A percentile compares a stretch with the other conserved stretches of the same genome.
phyloP scores from a whole-genome alignment of 2,113 vertebrate species.

The Holacanthus passer region DNA sequence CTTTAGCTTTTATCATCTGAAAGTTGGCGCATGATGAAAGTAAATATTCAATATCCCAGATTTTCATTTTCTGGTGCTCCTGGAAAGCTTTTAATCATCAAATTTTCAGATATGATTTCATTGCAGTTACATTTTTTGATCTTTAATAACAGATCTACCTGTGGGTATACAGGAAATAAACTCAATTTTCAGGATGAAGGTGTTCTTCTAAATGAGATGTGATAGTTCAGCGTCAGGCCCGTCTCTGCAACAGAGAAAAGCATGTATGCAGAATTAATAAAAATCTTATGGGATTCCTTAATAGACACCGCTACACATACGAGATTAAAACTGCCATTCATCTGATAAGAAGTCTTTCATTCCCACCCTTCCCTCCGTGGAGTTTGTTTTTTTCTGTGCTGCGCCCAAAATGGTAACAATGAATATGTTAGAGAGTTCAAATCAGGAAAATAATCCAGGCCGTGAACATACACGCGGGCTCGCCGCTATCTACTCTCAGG shows the following conservation, averaged over 20 bases:
- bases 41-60: neutral
- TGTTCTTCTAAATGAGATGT: neutral
- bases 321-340: slow-evolving; percentile 63
- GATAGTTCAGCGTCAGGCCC: neutral
- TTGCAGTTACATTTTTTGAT: neutral
- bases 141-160: neutral
- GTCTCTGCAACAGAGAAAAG: slow-evolving; percentile 11
- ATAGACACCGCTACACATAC: slow-evolving; percentile 26
- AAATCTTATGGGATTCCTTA: slow-evolving; percentile 24
- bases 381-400: slow-evolving; percentile 25
- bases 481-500: slow-evolving; percentile 40
- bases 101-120: neutral
- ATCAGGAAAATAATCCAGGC: slow-evolving; percentile 62
- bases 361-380: slow-evolving; percentile 13
- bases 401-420: slow-evolving; percentile 39
- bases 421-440: slow-evolving; percentile 59
- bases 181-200: neutral
- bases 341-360: slow-evolving; percentile 49
- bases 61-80: neutral
- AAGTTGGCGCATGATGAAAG: neutral
- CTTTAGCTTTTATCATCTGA: neutral
- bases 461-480: slow-evolving; percentile 14
- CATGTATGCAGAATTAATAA: slow-evolving; percentile 38
- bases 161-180: slow-evolving; percentile 4
- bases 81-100: neutral